A percentile compares a stretch with the other conserved stretches of the same genome.
These are phyloP conservation scores for Holothuria leucospilota DNA, from an alignment of 53 echinoderm and acorn worm genomes.

Conservation along the genomic window DNA sequence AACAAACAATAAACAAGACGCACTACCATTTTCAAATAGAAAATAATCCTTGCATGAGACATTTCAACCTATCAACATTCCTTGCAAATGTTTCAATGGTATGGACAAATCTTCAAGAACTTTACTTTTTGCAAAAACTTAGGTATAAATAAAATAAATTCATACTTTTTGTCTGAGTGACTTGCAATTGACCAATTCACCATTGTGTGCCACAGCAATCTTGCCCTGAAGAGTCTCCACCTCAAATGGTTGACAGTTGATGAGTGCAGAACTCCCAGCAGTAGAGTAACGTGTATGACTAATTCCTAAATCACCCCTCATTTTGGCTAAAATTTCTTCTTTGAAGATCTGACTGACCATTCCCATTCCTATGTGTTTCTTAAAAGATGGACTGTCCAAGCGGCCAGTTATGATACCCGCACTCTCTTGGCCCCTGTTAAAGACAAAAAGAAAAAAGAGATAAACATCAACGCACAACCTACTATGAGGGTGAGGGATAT, in stretches of 20 bases:
- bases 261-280: constrained; percentile 87
- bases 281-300: constrained; percentile 99
- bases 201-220: constrained; percentile 95
- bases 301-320: constrained; percentile 87
- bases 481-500: too few species aligned
- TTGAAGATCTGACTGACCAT: constrained; percentile 87
- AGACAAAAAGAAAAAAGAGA: not conserved
- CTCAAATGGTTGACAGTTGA: constrained; percentile 96
- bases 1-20: too few species aligned
- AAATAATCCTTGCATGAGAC: too few species aligned
- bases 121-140: too few species aligned
- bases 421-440: constrained; percentile 91
- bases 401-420: constrained; percentile 92
- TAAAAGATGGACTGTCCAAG: constrained; percentile 66
- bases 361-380: constrained; percentile 96
- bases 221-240: constrained; percentile 96
- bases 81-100: too few species aligned
- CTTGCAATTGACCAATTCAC: constrained; percentile 88
- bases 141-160: not conserved
- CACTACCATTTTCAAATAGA: too few species aligned
- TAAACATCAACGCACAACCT: not conserved
- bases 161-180: constrained; percentile 78
- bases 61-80: too few species aligned
- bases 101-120: too few species aligned
- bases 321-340: constrained; percentile 74